Evolutionary conservation across 2,888 invertebrate genomes (phyloP), one percentile per base, ranked within the genome.

Genomic region (Gastrophysa polygoni): DNA sequence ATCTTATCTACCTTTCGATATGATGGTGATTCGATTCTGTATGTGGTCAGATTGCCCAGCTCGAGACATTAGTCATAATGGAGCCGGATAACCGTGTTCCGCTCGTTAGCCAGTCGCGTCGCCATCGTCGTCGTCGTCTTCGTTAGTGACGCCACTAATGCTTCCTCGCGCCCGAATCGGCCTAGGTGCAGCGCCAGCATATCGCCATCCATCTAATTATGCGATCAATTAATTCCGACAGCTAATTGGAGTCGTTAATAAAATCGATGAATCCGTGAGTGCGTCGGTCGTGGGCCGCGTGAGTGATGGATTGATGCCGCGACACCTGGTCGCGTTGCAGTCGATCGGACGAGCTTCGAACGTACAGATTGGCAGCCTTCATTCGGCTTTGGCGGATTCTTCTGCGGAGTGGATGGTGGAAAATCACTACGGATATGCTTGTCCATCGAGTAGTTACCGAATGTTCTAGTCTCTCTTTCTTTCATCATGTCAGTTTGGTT

Each of bases 171-270:
- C 16, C 54, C 10, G 16, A 14, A 54, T 43, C 54, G 14, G 52
- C 38, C 18, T 20, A 52, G 38, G 21, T 7, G 38, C 21, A 44
- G 17, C 1, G 3, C 46, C 3, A 20, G 11, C 11, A 5, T 16
- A 43, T n/a, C 21, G 55, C 57, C 57, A 44, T 60, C 57, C 59
- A 57, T 57, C 43, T 50, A 58, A 32, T 62, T 51, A 54, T 52
- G 47, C 38, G 51, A 16, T 57, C 58, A 43, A 66, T 58, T 66
- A 52, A 61, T 52, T 55, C 49, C 28, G 48, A 14, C 56, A 58
- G 52, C 58, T 58, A 58, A 63, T 63, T 66, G 59, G 34, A 61
- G 55, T 51, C 61, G 60, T 34, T 63, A 59, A 63, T 57, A 50
- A 59, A 61, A 66, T 66, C 66, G 46, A 63, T 66, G 61, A 63